Conservation (phyloP, 2,113 vertebrate genomes). For the Callithrix jacchus region DNA sequence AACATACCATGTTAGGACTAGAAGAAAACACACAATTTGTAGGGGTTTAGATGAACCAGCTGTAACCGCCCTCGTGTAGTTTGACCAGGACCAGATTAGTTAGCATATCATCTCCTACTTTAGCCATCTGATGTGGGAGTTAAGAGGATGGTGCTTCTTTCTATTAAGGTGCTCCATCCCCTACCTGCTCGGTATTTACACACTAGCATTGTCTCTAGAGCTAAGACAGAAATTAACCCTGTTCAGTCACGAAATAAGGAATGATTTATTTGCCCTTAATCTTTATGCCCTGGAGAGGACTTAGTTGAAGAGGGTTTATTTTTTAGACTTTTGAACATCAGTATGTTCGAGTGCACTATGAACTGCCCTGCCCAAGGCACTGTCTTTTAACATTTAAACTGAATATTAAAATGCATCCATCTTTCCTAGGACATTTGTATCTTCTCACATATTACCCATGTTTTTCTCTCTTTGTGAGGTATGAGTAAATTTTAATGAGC, state of each 20-base stretch:
- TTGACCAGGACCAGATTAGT: neutral
- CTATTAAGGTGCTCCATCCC: fast-evolving
- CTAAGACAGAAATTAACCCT: neutral
- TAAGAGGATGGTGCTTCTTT: neutral
- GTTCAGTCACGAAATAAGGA: neutral
- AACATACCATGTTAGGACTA: neutral
- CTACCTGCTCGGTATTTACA: fast-evolving
- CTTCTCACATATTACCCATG: neutral
- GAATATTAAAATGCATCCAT: neutral
- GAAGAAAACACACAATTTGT: neutral
- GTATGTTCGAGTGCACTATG: neutral
- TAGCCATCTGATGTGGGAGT: neutral
- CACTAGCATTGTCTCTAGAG: neutral
- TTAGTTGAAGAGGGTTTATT: neutral
- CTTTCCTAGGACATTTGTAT: neutral
- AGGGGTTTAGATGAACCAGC: neutral
- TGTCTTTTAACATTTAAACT: neutral
- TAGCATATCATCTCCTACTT: fast-evolving
- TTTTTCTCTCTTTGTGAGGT: neutral
- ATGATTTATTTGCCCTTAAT: neutral
- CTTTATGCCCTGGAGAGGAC: neutral
- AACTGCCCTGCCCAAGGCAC: neutral
- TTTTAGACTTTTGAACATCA: neutral
- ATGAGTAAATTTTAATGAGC: neutral
- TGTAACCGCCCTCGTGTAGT: fast-evolving